These are phyloP conservation scores for Sebastes wilsoni DNA, from an alignment of 2,797 vertebrate genomes.

Conservation along the genomic window DNA sequence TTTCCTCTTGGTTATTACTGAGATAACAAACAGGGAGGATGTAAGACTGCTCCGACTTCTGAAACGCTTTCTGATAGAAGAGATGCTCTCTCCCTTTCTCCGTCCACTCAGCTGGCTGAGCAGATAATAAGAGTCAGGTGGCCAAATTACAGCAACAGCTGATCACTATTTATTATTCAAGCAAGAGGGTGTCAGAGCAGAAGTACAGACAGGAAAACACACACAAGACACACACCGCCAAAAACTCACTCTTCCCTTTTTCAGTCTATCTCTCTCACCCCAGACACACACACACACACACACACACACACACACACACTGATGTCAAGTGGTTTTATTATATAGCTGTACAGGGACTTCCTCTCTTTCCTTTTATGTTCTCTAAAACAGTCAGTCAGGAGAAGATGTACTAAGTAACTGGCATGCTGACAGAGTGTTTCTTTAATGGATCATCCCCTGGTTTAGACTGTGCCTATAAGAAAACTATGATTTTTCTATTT, in stretches of 20 bases:
- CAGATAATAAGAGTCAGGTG: conserved; percentile 59
- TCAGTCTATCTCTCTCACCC: background rate
- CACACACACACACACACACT: conserved; percentile 10
- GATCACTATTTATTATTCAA: conserved; percentile 71
- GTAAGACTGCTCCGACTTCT: conserved; percentile 3
- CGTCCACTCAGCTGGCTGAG: conserved; percentile 34
- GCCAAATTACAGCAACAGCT: conserved; percentile 63
- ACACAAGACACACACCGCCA: background rate
- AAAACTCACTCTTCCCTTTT: conserved; percentile 44
- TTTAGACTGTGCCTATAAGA: conserved; percentile 22
- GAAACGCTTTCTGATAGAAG: conserved; percentile 14
- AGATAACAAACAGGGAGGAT: conserved; percentile 13
- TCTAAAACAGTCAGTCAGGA: conserved; percentile 29
- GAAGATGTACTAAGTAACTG: conserved; percentile 34
- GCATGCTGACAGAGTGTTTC: conserved; percentile 16
- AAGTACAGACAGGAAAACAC: conserved; percentile 45
- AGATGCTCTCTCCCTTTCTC: conserved; percentile 5
- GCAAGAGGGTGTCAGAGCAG: conserved; percentile 39
- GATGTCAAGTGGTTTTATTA: conserved; percentile 28
- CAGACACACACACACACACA: conserved; percentile 9
- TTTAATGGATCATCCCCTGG: conserved; percentile 20
- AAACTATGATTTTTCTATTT: conserved; percentile 13
- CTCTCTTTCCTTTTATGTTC: conserved; percentile 36
- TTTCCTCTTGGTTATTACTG: conserved; percentile 3
- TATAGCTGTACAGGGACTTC: conserved; percentile 42